These are phyloP conservation scores for Meriones psammophilus DNA, from an alignment of 2,797 vertebrate genomes.

Conservation along the genomic window DNA sequence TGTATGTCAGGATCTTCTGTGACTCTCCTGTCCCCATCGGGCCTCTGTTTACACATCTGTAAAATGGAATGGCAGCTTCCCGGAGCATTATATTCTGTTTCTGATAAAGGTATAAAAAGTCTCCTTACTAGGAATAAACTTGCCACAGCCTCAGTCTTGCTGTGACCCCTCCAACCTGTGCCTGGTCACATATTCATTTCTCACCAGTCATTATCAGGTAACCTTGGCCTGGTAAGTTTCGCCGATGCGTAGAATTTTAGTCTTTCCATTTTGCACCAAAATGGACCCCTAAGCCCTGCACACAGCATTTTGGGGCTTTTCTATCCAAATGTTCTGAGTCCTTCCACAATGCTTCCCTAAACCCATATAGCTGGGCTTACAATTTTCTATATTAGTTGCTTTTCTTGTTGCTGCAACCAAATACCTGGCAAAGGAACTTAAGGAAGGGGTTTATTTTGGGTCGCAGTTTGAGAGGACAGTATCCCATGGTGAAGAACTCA, in stretches of 20 bases:
- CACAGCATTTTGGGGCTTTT: not conserved
- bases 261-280: not conserved
- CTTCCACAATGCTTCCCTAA: not conserved
- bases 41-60: not conserved
- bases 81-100: not conserved
- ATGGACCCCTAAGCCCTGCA: not conserved
- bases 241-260: fast-evolving
- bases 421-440: not conserved
- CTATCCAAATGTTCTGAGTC: not conserved
- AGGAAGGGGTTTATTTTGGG: not conserved
- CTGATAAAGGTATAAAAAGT: not conserved
- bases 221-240: not conserved
- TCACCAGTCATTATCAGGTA: not conserved
- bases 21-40: not conserved
- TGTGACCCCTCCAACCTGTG: not conserved
- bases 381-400: not conserved
- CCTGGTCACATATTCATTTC: not conserved
- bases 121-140: not conserved
- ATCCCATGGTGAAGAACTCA: not conserved
- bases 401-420: not conserved
- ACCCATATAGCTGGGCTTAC: not conserved
- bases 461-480: not conserved
- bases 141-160: not conserved
- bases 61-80: slow-evolving; percentile 5
- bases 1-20: not conserved